Conservation (phyloP, 2,888 invertebrate species). For the Apodemia zela region DNA sequence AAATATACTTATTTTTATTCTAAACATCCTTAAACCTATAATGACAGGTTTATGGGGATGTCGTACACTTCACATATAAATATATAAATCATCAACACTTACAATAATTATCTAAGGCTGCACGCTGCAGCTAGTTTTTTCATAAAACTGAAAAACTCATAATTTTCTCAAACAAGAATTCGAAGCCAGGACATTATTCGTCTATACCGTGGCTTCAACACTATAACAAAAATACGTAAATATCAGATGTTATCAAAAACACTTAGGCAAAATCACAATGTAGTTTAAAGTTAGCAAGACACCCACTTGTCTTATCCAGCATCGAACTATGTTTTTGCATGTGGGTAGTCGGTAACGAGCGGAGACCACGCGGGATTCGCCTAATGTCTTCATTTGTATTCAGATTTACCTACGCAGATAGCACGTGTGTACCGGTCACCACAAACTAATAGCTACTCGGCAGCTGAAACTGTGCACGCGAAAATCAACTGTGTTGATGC, state of each 20-base stretch:
- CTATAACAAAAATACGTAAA: not conserved
- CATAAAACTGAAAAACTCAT: too few relatives aligned
- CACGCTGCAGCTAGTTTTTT: too few relatives aligned
- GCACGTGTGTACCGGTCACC: slow-evolving; percentile 32
- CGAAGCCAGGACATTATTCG: too few relatives aligned
- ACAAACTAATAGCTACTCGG: slow-evolving; percentile 24
- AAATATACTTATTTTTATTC: too few relatives aligned
- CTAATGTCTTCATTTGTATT: slow-evolving; percentile 74
- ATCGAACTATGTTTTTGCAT: slow-evolving; percentile 30
- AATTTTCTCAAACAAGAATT: too few relatives aligned
- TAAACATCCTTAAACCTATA: too few relatives aligned
- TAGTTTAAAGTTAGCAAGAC: slow-evolving; percentile 19
- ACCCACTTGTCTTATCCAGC: slow-evolving; percentile 28
- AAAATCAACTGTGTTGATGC: slow-evolving; percentile 8
- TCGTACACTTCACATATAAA: too few relatives aligned
- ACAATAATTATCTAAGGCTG: too few relatives aligned
- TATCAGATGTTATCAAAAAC: slow-evolving; percentile 3
- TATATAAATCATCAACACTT: too few relatives aligned
- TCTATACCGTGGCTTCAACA: too few relatives aligned
- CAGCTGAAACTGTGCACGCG: slow-evolving; percentile 18
- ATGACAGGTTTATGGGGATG: too few relatives aligned
- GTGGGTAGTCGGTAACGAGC: slow-evolving; percentile 45
- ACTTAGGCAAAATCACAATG: slow-evolving; percentile 2
- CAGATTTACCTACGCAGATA: slow-evolving; percentile 61
- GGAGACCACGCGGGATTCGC: slow-evolving; percentile 43